phyloP scores from a whole-genome alignment of 2,797 vertebrate species.

The Phalloptychus januarius region DNA sequence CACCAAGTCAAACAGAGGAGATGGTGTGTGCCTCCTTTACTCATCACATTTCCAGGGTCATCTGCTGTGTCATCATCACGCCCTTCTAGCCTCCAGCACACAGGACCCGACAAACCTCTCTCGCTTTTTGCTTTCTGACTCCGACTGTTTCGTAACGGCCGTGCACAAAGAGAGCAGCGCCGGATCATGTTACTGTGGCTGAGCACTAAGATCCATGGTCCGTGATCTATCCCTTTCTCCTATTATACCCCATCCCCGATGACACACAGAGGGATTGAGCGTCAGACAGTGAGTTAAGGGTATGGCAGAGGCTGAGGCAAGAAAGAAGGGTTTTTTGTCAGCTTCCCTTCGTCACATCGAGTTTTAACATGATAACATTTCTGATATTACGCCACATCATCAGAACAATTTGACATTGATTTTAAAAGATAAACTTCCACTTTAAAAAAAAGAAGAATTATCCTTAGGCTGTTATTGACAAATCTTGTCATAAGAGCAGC shows the following conservation, averaged over 20 bases:
- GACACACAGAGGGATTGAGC: conserved; percentile 22
- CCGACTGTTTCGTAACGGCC: conserved; percentile 52
- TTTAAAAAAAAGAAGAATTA: not conserved
- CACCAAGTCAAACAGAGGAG: conserved; percentile 15
- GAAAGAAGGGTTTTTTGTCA: conserved; percentile 4
- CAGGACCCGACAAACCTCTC: conserved; percentile 35
- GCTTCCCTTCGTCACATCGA: conserved; percentile 3
- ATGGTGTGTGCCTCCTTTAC: conserved; percentile 27
- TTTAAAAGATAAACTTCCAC: not conserved
- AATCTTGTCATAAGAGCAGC: not conserved
- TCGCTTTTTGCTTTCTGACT: conserved; percentile 29
- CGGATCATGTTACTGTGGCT: conserved; percentile 44
- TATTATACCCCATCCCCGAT: conserved; percentile 48
- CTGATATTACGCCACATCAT: not conserved
- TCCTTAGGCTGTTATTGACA: not conserved
- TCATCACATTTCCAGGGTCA: conserved; percentile 68
- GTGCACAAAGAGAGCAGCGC: conserved; percentile 29
- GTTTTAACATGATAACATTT: not conserved
- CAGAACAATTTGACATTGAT: not conserved
- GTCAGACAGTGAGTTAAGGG: conserved; percentile 5
- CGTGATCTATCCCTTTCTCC: conserved; percentile 61
- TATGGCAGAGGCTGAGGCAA: not conserved
- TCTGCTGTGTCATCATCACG: conserved; percentile 65
- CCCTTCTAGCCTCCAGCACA: conserved; percentile 44
- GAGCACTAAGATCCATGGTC: conserved; percentile 41